Conservation (phyloP, 2,888 invertebrate genomes). For the Thereva nobilitata region DNA sequence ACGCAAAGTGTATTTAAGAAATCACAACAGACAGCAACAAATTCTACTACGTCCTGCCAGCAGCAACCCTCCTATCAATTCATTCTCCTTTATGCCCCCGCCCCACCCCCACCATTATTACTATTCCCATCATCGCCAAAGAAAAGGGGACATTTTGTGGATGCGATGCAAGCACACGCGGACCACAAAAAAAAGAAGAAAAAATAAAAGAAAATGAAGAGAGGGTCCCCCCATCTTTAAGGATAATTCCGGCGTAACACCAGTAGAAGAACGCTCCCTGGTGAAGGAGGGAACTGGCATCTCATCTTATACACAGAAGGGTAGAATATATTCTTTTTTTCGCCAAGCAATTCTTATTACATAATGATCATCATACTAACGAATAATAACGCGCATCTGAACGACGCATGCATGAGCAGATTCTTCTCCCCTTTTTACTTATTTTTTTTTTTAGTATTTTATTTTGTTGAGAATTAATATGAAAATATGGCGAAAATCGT, state of each 20-base stretch:
- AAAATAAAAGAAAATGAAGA: not conserved
- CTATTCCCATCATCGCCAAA: too few relatives aligned
- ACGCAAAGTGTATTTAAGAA: slow-evolving; percentile 34
- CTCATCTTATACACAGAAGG: slow-evolving; percentile 12
- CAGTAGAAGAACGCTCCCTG: not conserved
- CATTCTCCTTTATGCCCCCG: too few relatives aligned
- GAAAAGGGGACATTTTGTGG: slow-evolving; percentile 18
- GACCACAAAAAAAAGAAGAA: not conserved
- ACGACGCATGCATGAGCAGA: slow-evolving; percentile 3
- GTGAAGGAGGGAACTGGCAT: not conserved
- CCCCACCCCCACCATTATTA: too few relatives aligned
- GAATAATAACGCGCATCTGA: slow-evolving; percentile 21
- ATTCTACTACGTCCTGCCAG: not conserved
- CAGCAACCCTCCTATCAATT: slow-evolving; percentile 7
- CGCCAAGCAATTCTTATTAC: slow-evolving; percentile 22
- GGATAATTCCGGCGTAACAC: not conserved
- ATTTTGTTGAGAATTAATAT: too few relatives aligned
- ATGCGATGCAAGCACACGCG: not conserved
- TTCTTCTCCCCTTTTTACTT: too few relatives aligned
- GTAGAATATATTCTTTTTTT: slow-evolving; percentile 17
- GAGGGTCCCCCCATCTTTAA: not conserved
- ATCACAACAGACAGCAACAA: slow-evolving; percentile 28
- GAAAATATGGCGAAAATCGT: too few relatives aligned
- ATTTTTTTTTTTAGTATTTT: too few relatives aligned
- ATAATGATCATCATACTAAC: slow-evolving; percentile 23